Conservation (phyloP, 2,888 invertebrate species). For the Tuberolachnus salignus region DNA sequence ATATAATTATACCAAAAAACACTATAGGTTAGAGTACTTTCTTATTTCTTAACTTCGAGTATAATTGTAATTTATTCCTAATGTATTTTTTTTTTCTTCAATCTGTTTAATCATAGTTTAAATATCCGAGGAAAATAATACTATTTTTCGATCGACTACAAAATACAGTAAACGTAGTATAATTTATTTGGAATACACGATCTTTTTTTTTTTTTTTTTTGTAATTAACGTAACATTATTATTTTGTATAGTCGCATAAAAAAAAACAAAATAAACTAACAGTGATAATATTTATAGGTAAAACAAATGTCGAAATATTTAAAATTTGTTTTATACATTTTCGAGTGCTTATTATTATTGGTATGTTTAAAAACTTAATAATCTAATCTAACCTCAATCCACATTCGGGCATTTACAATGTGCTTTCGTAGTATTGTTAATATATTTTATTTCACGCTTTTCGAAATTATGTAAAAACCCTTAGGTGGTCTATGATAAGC, state of each 20-base stretch:
- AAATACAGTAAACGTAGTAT: neutral
- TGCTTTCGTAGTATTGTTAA: no score
- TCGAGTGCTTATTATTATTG: no score
- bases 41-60: neutral
- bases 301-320: no score
- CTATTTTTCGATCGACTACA: neutral
- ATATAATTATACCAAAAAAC: slow-evolving; percentile 5
- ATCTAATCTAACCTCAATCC: no score
- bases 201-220: neutral
- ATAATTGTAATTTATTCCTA: neutral
- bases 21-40: neutral
- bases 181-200: neutral
- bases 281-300: no score
- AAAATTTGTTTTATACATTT: no score
- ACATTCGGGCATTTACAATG: no score
- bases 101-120: neutral
- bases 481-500: neutral
- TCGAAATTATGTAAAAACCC: neutral
- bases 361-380: no score
- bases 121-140: neutral
- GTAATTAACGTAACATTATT: neutral
- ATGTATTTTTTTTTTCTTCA: neutral
- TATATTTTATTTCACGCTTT: neutral
- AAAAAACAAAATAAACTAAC: no score
- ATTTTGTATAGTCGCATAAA: no score